Evolutionary conservation across 2,797 vertebrate genomes (phyloP).

Genomic region (Danio tinwini): DNA sequence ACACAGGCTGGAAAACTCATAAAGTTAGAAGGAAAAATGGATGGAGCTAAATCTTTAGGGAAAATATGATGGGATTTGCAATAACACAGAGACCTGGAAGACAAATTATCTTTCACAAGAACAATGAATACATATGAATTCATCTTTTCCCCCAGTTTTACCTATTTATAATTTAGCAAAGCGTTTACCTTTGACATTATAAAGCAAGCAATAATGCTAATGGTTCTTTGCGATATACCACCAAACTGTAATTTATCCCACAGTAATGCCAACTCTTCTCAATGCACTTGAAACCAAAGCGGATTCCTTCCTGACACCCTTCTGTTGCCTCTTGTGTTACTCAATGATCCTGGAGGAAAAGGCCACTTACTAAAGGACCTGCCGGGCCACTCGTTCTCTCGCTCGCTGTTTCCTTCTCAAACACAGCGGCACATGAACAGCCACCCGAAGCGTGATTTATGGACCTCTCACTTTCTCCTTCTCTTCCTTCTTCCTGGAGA

Average conservation of each 20-base stretch:
- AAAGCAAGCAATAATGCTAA: not conserved
- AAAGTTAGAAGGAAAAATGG: slow-evolving; percentile 34
- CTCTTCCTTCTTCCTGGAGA: slow-evolving; percentile 70
- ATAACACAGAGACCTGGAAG: not conserved
- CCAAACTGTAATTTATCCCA: not conserved
- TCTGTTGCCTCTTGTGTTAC: not conserved
- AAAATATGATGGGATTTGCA: slow-evolving; percentile 24
- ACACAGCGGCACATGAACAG: slow-evolving; percentile 65
- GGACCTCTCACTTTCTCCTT: slow-evolving; percentile 65
- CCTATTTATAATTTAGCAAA: not conserved
- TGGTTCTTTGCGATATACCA: not conserved
- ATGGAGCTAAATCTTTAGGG: slow-evolving; percentile 22
- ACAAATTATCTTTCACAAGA: slow-evolving; percentile 23
- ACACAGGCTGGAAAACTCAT: slow-evolving; percentile 31
- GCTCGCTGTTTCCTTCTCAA: slow-evolving; percentile 71
- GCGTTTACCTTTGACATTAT: not conserved
- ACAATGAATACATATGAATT: slow-evolving; percentile 5
- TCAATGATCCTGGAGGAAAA: slow-evolving; percentile 73
- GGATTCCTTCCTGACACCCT: not conserved
- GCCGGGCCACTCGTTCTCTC: slow-evolving; percentile 64
- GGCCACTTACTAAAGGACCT: slow-evolving; percentile 81
- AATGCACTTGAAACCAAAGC: slow-evolving; percentile 8
- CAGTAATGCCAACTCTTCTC: slow-evolving; percentile 5
- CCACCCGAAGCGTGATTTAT: slow-evolving; percentile 71
- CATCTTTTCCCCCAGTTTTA: not conserved